These are phyloP conservation scores for Melinaea marsaeus DNA, from an alignment of 2,888 invertebrate genomes.

Conservation along the genomic window DNA sequence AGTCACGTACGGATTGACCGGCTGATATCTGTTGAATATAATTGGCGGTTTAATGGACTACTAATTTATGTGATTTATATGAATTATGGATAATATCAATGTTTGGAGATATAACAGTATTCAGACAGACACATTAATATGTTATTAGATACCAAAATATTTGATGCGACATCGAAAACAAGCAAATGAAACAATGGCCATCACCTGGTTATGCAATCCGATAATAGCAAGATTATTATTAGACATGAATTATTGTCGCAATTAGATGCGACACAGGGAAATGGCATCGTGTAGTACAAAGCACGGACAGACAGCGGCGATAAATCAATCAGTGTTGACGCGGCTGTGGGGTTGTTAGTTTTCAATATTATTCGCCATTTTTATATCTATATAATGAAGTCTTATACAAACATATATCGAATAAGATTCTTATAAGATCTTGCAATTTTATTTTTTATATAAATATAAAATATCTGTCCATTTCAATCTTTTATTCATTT, in stretches of 20 bases:
- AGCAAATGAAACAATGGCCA: conserved; percentile 31
- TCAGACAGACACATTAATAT: background rate
- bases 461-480: background rate
- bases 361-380: background rate
- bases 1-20: background rate
- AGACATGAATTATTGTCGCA: conserved; percentile 73
- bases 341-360: conserved; percentile 17
- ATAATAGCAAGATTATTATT: conserved; percentile 74
- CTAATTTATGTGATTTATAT: background rate
- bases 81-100: background rate
- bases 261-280: conserved; percentile 68
- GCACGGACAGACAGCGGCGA: conserved; percentile 38
- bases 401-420: background rate
- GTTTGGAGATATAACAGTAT: background rate
- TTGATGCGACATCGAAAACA: conserved; percentile 12
- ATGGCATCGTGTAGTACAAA: conserved; percentile 45
- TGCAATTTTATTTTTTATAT: background rate
- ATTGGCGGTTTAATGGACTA: conserved; percentile 1
- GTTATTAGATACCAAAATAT: background rate
- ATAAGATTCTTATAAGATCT: background rate
- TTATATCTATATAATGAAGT: background rate
- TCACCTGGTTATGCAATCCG: conserved; percentile 54
- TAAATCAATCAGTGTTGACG: conserved; percentile 46
- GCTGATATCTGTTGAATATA: background rate
- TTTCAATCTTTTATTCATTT: background rate